These are phyloP conservation scores for Columba janthina DNA, from an alignment of 2,113 vertebrate genomes.

Conservation along the genomic window DNA sequence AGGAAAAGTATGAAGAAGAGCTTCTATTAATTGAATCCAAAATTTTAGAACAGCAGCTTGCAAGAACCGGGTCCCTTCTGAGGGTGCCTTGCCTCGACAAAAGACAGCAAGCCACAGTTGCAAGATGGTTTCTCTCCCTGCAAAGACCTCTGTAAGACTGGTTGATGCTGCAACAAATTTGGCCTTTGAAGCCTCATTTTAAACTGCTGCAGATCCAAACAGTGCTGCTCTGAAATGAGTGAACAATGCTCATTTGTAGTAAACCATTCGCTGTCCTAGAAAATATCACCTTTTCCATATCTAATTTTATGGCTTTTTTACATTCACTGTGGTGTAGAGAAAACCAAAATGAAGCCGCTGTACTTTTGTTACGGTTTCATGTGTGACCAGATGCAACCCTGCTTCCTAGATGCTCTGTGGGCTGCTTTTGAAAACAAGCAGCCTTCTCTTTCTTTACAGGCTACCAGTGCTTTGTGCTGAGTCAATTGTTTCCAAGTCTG, in stretches of 20 bases:
- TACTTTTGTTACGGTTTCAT: background rate
- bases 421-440: background rate
- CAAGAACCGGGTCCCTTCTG: background rate
- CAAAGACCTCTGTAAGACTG: background rate
- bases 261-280: background rate
- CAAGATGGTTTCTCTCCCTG: background rate
- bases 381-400: rapidly evolving
- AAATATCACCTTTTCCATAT: background rate
- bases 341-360: background rate
- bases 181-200: background rate
- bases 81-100: background rate
- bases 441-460: background rate
- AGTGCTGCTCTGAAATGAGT: background rate
- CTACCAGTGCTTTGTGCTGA: background rate
- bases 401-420: background rate
- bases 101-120: background rate
- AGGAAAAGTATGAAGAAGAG: background rate
- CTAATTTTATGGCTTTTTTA: background rate
- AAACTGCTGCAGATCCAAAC: background rate
- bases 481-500: background rate
- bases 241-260: background rate
- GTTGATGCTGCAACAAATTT: background rate
- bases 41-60: background rate
- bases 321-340: background rate
- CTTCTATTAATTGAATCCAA: background rate